These are phyloP conservation scores for Xestoiulus laeticollis DNA, from an alignment of 2,888 invertebrate species.

Conservation along the genomic window DNA sequence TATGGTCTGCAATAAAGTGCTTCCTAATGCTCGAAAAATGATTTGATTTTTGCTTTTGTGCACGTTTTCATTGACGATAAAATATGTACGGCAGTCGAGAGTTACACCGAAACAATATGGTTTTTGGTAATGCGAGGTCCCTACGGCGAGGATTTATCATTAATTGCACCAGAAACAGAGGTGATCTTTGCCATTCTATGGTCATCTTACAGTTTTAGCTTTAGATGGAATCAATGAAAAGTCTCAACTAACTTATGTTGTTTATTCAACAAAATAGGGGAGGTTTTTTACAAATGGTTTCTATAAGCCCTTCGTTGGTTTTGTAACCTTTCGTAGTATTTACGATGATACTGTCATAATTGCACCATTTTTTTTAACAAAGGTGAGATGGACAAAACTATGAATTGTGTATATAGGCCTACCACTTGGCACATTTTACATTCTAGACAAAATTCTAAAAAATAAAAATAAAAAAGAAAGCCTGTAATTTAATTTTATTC, in stretches of 20 bases:
- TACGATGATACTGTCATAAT: too few relatives aligned
- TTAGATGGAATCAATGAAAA: too few relatives aligned
- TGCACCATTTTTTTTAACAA: too few relatives aligned
- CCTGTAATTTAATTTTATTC: too few relatives aligned
- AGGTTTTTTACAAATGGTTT: not conserved
- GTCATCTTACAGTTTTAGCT: not conserved
- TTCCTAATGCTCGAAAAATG: not conserved
- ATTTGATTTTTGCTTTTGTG: not conserved
- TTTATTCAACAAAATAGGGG: too few relatives aligned
- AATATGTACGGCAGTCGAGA: not conserved
- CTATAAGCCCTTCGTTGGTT: not conserved
- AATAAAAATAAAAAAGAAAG: too few relatives aligned
- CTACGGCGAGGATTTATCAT: not conserved
- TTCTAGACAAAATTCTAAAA: too few relatives aligned
- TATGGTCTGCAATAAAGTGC: not conserved
- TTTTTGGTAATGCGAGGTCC: not conserved
- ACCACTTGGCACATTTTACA: too few relatives aligned
- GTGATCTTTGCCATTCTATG: not conserved
- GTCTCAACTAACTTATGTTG: too few relatives aligned
- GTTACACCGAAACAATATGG: not conserved
- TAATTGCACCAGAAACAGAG: not conserved
- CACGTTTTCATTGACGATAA: not conserved
- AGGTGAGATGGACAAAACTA: too few relatives aligned
- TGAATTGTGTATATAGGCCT: too few relatives aligned
- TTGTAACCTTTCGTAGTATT: too few relatives aligned